Evolutionary conservation across 2,113 vertebrate genomes (phyloP).

Genomic region (Macroglossus sobrinus): DNA sequence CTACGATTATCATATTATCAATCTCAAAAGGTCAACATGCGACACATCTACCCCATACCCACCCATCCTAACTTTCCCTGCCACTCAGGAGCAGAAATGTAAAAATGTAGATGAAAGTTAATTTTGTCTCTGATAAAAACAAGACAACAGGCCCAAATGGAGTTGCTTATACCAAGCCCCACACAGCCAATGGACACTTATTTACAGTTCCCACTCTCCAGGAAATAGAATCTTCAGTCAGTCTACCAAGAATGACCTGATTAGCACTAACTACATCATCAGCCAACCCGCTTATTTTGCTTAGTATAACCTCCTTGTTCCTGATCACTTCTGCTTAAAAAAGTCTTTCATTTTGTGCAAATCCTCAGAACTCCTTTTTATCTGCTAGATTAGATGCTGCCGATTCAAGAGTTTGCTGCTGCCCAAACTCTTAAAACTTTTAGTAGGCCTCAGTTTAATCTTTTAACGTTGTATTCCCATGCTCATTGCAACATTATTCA

Average conservation of each 20-base stretch:
- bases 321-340: not conserved
- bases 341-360: not conserved
- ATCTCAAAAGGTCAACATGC: not conserved
- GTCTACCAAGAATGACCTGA: not conserved
- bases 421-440: not conserved
- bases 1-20: not conserved
- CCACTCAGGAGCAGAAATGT: not conserved
- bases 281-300: not conserved
- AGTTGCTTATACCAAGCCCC: not conserved
- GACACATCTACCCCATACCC: rapidly evolving
- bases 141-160: not conserved
- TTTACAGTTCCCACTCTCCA: not conserved
- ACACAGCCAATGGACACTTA: not conserved
- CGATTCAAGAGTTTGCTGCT: not conserved
- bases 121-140: not conserved
- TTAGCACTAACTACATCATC: not conserved
- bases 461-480: not conserved
- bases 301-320: not conserved
- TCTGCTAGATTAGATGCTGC: not conserved
- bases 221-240: not conserved
- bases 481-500: not conserved
- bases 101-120: not conserved
- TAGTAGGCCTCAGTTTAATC: not conserved
- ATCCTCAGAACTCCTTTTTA: not conserved
- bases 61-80: not conserved